Evolutionary conservation across 2,888 invertebrate species (phyloP).

Genomic region (Melanostoma scalare): DNA sequence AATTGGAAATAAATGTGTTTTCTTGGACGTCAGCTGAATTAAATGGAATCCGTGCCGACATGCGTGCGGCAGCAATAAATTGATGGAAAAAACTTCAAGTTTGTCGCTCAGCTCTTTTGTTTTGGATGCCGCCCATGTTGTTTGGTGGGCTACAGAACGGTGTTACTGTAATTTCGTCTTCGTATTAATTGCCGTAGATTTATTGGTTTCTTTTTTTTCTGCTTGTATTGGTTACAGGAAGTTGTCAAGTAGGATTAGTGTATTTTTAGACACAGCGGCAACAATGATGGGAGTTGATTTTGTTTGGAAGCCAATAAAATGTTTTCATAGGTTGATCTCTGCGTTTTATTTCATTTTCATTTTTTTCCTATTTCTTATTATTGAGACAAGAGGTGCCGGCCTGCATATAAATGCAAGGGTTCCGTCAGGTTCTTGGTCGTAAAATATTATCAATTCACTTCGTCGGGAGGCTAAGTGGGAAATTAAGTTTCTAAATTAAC

Average conservation of each 20-base stretch:
- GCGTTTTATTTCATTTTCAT: constrained; percentile 48
- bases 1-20: constrained; percentile 66
- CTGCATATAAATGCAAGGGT: constrained; percentile 49
- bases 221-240: constrained; percentile 43
- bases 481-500: constrained; percentile 49
- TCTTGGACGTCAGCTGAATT: constrained; percentile 59
- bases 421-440: neutral
- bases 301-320: constrained; percentile 58
- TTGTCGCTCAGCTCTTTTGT: constrained; percentile 69
- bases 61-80: constrained; percentile 68
- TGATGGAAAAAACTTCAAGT: constrained; percentile 43
- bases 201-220: constrained; percentile 45
- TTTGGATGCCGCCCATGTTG: constrained; percentile 60
- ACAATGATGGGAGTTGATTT: constrained; percentile 39
- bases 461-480: constrained; percentile 38
- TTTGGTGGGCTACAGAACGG: constrained; percentile 50
- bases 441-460: constrained; percentile 6
- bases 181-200: constrained; percentile 68
- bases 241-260: constrained; percentile 42
- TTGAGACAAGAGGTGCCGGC: constrained; percentile 28
- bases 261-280: neutral
- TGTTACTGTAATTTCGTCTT: constrained; percentile 31
- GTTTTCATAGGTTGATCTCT: constrained; percentile 15
- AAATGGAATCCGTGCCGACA: constrained; percentile 68
- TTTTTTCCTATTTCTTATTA: constrained; percentile 24